Conservation (phyloP, 2,888 invertebrate genomes). For the Lepidonotus clava region DNA sequence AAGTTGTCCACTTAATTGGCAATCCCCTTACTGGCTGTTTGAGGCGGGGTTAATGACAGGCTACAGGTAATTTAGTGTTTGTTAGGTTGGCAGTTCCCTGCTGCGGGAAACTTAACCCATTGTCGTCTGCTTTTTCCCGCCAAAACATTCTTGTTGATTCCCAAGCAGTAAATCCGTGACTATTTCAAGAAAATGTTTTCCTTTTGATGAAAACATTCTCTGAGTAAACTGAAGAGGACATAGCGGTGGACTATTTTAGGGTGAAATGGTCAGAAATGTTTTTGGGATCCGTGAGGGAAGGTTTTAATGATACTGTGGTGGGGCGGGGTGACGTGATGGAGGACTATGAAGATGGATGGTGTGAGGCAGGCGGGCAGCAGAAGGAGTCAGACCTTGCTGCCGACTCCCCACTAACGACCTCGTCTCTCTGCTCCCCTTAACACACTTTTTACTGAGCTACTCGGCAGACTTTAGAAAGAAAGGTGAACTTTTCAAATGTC, state of each 20-base stretch:
- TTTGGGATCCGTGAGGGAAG: neutral
- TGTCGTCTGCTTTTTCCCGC: neutral
- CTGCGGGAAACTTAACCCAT: neutral
- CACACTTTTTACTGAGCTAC: too few relatives aligned
- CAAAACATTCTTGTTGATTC: neutral
- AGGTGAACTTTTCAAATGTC: too few relatives aligned
- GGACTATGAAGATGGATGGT: conserved; percentile 10
- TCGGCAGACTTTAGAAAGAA: too few relatives aligned
- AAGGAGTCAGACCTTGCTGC: neutral
- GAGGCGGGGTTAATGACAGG: conserved; percentile 35
- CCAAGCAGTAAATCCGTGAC: neutral
- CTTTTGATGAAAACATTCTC: neutral
- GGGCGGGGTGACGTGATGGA: conserved; percentile 15
- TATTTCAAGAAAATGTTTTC: neutral
- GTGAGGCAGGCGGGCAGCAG: neutral
- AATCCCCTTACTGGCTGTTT: conserved; percentile 34
- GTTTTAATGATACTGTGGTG: conserved; percentile 24
- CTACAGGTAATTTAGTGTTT: conserved; percentile 37
- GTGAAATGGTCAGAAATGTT: neutral
- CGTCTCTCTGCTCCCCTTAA: neutral
- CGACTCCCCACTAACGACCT: conserved; percentile 28
- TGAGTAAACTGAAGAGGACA: neutral
- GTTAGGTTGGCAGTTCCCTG: neutral
- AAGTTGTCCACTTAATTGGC: conserved; percentile 30
- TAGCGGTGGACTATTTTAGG: neutral